A percentile compares a stretch with the other conserved stretches of the same genome.
phyloP scores from a whole-genome alignment of 2,797 vertebrate genomes.

The Cichlasoma orientale region DNA sequence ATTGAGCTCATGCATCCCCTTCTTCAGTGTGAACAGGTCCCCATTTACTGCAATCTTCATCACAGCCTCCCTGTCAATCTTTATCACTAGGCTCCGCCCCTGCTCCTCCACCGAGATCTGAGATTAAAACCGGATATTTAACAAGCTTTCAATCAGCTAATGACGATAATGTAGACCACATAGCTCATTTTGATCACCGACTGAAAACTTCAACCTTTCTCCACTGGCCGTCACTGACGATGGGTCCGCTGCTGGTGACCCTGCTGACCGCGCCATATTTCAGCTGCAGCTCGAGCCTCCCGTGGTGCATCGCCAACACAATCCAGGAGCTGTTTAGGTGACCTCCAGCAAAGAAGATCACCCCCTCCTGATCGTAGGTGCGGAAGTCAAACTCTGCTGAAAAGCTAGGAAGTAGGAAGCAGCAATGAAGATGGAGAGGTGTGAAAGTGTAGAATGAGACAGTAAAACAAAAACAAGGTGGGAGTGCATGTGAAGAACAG shows the following conservation, averaged over 20 bases:
- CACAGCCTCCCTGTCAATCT: conserved; percentile 94
- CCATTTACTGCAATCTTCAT: conserved; percentile 97
- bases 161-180: neutral
- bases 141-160: neutral
- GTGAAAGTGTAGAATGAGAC: neutral
- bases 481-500: neutral
- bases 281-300: conserved; percentile 93
- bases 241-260: conserved; percentile 91
- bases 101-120: conserved; percentile 97
- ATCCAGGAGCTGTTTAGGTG: conserved; percentile 92
- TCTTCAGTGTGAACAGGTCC: conserved; percentile 88
- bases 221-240: conserved; percentile 93
- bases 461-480: no score
- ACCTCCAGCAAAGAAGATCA: conserved; percentile 96
- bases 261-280: conserved; percentile 87
- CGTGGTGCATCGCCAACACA: conserved; percentile 88
- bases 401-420: conserved; percentile 79
- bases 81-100: conserved; percentile 90
- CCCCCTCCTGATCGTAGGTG: conserved; percentile 93
- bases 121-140: neutral
- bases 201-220: conserved; percentile 84
- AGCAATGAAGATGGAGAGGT: neutral
- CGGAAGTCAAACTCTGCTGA: conserved; percentile 97
- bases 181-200: neutral
- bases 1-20: conserved; percentile 93